Base-by-base conservation (phyloP, 2,888 invertebrate genomes). In the Cantharis rufa region DNA sequence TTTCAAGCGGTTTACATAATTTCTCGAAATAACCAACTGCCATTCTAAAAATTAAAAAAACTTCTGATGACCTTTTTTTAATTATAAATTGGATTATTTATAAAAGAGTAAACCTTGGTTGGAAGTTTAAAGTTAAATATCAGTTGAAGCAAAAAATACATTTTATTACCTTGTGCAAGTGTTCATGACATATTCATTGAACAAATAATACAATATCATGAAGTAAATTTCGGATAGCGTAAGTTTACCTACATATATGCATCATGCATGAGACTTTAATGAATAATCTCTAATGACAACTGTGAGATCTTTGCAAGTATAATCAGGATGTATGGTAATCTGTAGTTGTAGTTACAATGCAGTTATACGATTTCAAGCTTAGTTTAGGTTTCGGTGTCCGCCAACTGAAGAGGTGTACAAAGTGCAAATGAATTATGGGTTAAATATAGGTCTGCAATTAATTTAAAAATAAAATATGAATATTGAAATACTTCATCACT, bases 151-250 rank as follows among this genome's bases (percentile, higher is more conserved):
- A 66, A 66, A 66, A 66, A 66, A 48, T 48, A 48, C 24, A 66
- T 66, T 66, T 24, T 2, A n/a, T 24, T 18, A 66, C 64, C 64
- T 66, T 66, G 64, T 66, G 24, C n/a, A 13, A 66, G 64, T 66
- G 64, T 66, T 66, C 64, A 24, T 66, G 64, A 66, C 64, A 66
- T 66, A 66, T 66, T 66, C 64, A 66, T 21, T 21, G 64, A 66
- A 66, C 21, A 66, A 64, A 18, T n/a, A 64, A 64, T 18, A 24
- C 13, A 9, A 66, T 7, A 48, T n/a, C n/a, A 9, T n/a, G 48
- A 48, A n/a, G n/a, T n/a, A 48, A 48, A 48, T 48, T 48, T 48
- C 0, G n/a, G n/a, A 48, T 48, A 7, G 48, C 3, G 32, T 1
- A n/a, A n/a, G 32, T 1, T 13, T 4, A 13, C 4, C 5, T 32